These are phyloP conservation scores for Melanotaenia maccullochi DNA, from an alignment of 2,797 vertebrate species.

Conservation along the genomic window DNA sequence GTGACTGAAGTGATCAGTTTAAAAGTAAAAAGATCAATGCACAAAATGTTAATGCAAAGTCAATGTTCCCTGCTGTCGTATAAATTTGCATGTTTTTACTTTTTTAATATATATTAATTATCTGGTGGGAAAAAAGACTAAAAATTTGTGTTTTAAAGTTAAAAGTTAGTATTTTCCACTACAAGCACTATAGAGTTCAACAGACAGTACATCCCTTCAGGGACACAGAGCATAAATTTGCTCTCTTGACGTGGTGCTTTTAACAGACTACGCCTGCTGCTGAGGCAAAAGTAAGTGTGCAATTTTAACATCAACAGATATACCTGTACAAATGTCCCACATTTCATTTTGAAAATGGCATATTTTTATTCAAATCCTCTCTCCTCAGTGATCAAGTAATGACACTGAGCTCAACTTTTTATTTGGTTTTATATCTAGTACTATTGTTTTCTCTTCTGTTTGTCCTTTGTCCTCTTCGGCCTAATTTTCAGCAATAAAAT, in stretches of 20 bases:
- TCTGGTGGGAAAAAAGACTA: not conserved
- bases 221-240: conserved; percentile 10
- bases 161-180: not conserved
- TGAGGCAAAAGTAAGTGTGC: conserved; percentile 11
- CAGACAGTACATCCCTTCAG: conserved; percentile 7
- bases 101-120: not conserved
- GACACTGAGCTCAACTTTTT: conserved; percentile 18
- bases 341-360: conserved; percentile 1
- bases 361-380: conserved; percentile 18
- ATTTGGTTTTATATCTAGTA: conserved; percentile 18
- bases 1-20: conserved; percentile 22
- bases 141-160: not conserved
- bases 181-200: conserved; percentile 12
- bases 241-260: conserved; percentile 25
- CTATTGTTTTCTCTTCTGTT: conserved; percentile 15
- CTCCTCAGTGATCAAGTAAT: conserved; percentile 6
- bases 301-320: conserved; percentile 29
- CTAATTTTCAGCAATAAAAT: conserved; percentile 63
- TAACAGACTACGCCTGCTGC: conserved; percentile 23
- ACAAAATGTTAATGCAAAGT: not conserved
- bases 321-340: conserved; percentile 8
- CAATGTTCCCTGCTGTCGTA: conserved; percentile 12
- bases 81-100: conserved; percentile 21
- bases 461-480: conserved; percentile 29
- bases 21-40: not conserved